phyloP scores from a whole-genome alignment of 2,113 vertebrate species.

The Dicrurus megarhynchus region DNA sequence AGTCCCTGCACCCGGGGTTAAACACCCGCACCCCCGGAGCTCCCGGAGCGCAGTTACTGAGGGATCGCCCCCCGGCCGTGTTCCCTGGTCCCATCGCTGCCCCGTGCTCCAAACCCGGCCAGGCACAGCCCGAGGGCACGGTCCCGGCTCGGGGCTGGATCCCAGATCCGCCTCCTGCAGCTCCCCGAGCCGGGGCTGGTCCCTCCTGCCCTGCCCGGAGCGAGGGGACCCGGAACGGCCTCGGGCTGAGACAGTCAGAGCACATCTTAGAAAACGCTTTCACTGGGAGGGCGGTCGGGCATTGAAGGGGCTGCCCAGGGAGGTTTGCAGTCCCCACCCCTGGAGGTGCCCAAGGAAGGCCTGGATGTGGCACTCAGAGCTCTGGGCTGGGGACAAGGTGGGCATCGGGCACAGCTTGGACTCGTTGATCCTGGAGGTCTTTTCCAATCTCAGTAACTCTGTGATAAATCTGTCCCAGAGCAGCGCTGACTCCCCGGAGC shows the following conservation, averaged over 20 bases:
- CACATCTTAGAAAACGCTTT: accelerated
- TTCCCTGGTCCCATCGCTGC: not conserved
- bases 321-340: accelerated
- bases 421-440: not conserved
- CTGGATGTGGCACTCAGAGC: not conserved
- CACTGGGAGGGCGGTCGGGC: accelerated
- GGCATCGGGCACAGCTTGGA: accelerated
- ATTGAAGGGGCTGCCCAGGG: not conserved
- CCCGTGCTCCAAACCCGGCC: not conserved
- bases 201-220: not conserved
- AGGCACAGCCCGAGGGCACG: not conserved
- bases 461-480: not conserved
- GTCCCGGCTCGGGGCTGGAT: too few relatives aligned
- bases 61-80: not conserved
- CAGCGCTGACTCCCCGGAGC: not conserved
- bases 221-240: not conserved
- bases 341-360: accelerated
- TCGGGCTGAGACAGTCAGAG: not conserved
- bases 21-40: not conserved
- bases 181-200: not conserved
- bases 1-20: not conserved
- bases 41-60: not conserved
- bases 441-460: not conserved
- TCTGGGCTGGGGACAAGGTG: not conserved
- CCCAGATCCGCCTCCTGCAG: not conserved